phyloP scores from a whole-genome alignment of 2,888 invertebrate species.

The Calameuta pallipes region DNA sequence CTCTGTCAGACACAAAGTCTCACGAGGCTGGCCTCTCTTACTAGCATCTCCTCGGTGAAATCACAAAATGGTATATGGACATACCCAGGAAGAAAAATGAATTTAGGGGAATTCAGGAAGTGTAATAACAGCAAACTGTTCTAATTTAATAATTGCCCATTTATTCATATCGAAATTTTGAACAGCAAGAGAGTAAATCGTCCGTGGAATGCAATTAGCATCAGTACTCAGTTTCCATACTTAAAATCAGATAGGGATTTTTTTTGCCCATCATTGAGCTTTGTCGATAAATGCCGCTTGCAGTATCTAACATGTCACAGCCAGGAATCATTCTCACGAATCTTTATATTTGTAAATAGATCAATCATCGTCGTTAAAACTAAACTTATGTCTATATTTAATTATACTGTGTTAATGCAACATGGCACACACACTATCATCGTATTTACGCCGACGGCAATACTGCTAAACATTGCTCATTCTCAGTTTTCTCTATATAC shows the following conservation, averaged over 20 bases:
- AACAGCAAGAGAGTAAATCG: neutral
- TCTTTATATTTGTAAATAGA: neutral
- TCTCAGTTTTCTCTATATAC: neutral
- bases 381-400: neutral
- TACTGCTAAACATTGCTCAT: neutral
- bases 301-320: neutral
- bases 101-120: neutral
- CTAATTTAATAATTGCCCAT: neutral
- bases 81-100: neutral
- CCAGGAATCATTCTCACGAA: neutral
- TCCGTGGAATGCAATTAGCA: neutral
- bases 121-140: neutral
- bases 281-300: neutral
- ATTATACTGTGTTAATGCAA: neutral
- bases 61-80: neutral
- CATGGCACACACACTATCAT: neutral
- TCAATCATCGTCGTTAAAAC: neutral
- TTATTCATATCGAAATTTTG: neutral
- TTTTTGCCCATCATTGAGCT: neutral
- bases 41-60: too few relatives aligned
- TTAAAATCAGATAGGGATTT: neutral
- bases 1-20: too few relatives aligned
- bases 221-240: neutral
- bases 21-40: too few relatives aligned
- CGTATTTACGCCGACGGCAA: neutral